Evolutionary conservation across 2,797 vertebrate species (phyloP), one percentile per base, ranked within the genome.

Genomic region (Anniella stebbinsi): DNA sequence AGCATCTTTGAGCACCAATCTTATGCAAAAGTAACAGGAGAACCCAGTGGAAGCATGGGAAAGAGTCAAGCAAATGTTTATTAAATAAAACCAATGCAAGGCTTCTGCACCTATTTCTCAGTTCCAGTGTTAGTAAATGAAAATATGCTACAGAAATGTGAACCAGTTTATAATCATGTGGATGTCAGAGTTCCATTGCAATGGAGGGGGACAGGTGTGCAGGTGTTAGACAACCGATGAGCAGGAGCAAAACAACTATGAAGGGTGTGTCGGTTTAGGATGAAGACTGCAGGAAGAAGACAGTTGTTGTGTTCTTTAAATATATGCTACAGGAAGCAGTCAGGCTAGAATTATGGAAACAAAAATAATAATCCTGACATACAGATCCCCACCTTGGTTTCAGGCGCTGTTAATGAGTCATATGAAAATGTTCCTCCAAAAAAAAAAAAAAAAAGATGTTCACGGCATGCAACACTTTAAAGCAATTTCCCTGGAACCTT

Each of bases 271-370:
- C 63, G 83, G 7, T 63, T 83, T 87, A 54, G 21, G 60, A 87
- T 76, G 80, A 36, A 83, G 72, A 54, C 60, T 38, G 70, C 45
- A 90, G 77, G 45, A 76, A n/a, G n/a, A 90, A 87, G n/a, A 77
- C 45, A 83, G 36, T 69, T 41, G 51, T 36, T 83, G 63, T 57
- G 70, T 83, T 90, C 70, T 54, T 90, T 76, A 87, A 83, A 38
- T 89, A 82, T 76, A 83, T 83, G n/a, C 66, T 69, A 83, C 17
- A 75, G 86, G 85, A 90, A 90, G 69, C 45, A 41, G 41, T 21
- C 72, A 67, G n/a, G 13, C n/a, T 90, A 90, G 80, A 90, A 90
- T 90, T 57, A 60, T 38, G 82, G 86, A 82, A 75, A 7, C 18
- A 77, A 89, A 77, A 84, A 77, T 77, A 86, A 87, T 77, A 83